Evolutionary conservation across 92 coral and sea anemone species (phyloP), one percentile per base, ranked within the genome.

Genomic region (Zoanthus gigantus): DNA sequence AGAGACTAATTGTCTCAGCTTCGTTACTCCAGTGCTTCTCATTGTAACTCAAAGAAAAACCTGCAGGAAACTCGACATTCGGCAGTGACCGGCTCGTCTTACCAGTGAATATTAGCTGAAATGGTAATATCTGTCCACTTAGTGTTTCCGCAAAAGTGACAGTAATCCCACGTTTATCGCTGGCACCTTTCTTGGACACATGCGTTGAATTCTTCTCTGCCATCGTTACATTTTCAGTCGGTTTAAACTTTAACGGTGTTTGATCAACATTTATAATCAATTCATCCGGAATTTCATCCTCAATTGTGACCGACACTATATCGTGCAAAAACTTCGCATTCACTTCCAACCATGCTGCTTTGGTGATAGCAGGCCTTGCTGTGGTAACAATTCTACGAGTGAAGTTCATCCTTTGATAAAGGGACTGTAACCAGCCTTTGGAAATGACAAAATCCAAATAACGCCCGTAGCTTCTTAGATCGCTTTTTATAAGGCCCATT

Each of bases 81-180:
- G 89, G 89, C 85, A 84, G 89, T 77, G 81, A 84, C 66, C 89
- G 77, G 83, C 74, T 80, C 76, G 92, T 90, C 88, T 89, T 89
- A 34, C 88, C 85, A 47, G 86, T 69, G 88, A 75, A 83, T 23
- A 89, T 89, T 58, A 85, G 86, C 63, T 90, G 89, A 42, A 90
- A 84, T 79, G 90, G 89, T 29, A 90, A 78, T 71, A 77, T 53
- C 32, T 23, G 23, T 23, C 23, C 23, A 23, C 23, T 23, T 23
- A 23, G 23, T 23, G 23, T 23, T 23, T 23, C 86, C 79, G 89
- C 79, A 48, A 90, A 90, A 85, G 89, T 90, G 76, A 77, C 89
- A 77, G 92, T 90, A 23, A 85, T 90, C 61, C 80, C 89, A 85
- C 90, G 92, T 90, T 78, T 85, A 83, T 85, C 89, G 67, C 46